Conservation (phyloP, 2,113 vertebrate species). For the Cromileptes altivelis region DNA sequence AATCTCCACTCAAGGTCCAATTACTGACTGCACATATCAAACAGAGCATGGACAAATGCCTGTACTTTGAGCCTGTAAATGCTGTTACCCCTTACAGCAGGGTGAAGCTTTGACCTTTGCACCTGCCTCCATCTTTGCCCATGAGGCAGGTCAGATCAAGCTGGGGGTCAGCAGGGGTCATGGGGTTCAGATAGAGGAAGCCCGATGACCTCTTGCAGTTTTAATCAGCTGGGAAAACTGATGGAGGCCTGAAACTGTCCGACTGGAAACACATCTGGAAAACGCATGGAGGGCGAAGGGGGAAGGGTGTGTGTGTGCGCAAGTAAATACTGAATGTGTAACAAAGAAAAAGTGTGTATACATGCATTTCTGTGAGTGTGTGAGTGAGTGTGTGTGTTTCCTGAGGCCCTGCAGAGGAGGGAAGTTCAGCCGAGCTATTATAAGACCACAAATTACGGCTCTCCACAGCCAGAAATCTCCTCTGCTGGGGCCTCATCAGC, state of each 20-base stretch:
- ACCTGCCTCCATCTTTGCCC: background rate
- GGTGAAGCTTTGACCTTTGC: background rate
- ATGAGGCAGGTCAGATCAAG: constrained; percentile 19
- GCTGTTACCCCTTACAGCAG: background rate
- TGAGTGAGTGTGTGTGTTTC: constrained; percentile 46
- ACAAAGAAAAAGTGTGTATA: constrained; percentile 44
- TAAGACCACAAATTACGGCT: constrained; percentile 74
- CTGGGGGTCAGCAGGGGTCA: background rate
- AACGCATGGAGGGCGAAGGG: constrained; percentile 44
- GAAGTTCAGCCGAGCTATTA: constrained; percentile 71
- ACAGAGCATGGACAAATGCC: too few relatives aligned
- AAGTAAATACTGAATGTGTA: constrained; percentile 44
- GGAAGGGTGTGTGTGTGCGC: background rate
- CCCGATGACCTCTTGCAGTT: background rate
- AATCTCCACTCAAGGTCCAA: background rate
- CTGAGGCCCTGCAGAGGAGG: constrained; percentile 62
- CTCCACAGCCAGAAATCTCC: constrained; percentile 47
- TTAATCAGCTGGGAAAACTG: constrained; percentile 18
- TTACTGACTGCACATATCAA: too few relatives aligned
- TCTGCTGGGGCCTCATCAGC: constrained; percentile 49
- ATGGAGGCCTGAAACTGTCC: constrained; percentile 1
- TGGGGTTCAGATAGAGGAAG: constrained; percentile 37
- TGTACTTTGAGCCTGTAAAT: background rate
- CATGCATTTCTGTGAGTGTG: constrained; percentile 4
- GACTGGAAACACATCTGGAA: constrained; percentile 71